phyloP scores from a whole-genome alignment of 2,888 invertebrate species.

The Caenorhabditis afra region DNA sequence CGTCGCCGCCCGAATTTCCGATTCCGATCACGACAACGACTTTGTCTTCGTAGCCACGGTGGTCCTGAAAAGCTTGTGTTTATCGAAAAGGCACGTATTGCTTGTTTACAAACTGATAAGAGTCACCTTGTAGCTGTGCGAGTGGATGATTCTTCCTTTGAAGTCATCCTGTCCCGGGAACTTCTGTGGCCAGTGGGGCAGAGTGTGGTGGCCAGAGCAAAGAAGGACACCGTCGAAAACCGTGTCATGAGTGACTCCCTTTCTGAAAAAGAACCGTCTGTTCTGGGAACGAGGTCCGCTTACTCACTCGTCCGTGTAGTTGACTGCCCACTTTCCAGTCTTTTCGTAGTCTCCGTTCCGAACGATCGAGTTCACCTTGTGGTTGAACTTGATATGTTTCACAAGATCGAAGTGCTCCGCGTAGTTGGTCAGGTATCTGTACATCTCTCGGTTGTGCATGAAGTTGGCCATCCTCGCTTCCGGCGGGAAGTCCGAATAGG shows the following conservation, averaged over 20 bases:
- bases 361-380: conserved; percentile 71
- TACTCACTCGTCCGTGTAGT: conserved; percentile 65
- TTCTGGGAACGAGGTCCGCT: background rate
- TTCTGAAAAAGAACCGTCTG: conserved; percentile 2
- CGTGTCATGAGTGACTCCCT: conserved; percentile 33
- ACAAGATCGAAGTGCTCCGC: conserved; percentile 72
- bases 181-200: conserved; percentile 81
- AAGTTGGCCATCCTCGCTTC: conserved; percentile 75
- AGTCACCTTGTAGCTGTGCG: conserved; percentile 79
- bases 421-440: conserved; percentile 67
- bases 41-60: conserved; percentile 80
- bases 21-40: conserved; percentile 82
- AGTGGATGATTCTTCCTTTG: conserved; percentile 78
- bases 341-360: conserved; percentile 77
- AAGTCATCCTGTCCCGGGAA: conserved; percentile 74
- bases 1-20: conserved; percentile 82
- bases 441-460: conserved; percentile 69
- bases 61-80: conserved; percentile 30
- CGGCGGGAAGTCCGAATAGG: conserved; percentile 82
- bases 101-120: conserved; percentile 29
- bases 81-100: no score
- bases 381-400: conserved; percentile 74
- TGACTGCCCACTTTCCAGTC: conserved; percentile 80
- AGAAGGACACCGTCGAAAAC: conserved; percentile 82
- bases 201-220: conserved; percentile 83